Evolutionary conservation across 2,888 invertebrate genomes (phyloP).

Genomic region (Morinoia aosen): DNA sequence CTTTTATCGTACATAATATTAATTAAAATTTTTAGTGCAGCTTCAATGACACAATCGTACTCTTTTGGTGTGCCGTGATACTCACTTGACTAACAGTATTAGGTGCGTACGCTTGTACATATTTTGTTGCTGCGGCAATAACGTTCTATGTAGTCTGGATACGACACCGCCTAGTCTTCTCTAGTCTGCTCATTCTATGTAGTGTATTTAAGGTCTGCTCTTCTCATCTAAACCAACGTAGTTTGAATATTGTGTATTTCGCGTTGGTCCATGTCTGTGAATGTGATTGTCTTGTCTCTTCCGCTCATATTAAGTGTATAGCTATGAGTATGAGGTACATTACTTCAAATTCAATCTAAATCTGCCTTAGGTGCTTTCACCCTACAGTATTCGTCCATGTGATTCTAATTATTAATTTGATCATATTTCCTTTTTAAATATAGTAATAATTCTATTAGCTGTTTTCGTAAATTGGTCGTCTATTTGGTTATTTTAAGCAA

Average conservation of each 20-base stretch:
- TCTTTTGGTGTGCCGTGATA: not conserved
- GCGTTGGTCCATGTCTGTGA: not conserved
- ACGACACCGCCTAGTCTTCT: not conserved
- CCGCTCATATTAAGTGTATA: not conserved
- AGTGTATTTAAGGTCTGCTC: not conserved
- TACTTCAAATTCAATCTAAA: not conserved
- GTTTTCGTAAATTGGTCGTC: not conserved
- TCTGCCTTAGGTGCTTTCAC: not conserved
- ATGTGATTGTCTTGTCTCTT: not conserved
- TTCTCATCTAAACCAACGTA: not conserved
- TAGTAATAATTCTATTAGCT: not conserved
- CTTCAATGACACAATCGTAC: no score
- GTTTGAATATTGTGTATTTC: not conserved
- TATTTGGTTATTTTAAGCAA: not conserved
- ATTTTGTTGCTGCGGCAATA: not conserved
- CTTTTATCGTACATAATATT: no score
- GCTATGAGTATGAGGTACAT: not conserved
- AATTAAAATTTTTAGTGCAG: no score
- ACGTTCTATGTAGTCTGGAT: not conserved
- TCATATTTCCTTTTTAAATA: not conserved
- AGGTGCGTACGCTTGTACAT: not conserved
- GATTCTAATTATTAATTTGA: not conserved
- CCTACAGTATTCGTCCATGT: not conserved
- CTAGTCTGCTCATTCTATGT: not conserved
- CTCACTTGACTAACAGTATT: not conserved